phyloP scores from a whole-genome alignment of 2,888 invertebrate genomes.

The Acronicta alni region DNA sequence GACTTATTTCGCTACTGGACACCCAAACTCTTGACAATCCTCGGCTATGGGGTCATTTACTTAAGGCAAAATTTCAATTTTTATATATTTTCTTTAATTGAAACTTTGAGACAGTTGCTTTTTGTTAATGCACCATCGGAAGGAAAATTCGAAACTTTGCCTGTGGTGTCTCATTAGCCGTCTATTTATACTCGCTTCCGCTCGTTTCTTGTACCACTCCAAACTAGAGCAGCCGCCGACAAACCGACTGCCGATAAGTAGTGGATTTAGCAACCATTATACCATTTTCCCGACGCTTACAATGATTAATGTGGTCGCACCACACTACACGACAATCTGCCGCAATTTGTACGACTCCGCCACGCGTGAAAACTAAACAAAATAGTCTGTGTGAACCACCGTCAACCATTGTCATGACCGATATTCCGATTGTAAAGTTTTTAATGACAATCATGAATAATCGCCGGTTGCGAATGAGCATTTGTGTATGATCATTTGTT shows the following conservation, averaged over 20 bases:
- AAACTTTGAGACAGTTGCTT: no score
- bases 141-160: no score
- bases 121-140: no score
- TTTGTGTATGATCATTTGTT: slow-evolving; percentile 48
- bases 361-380: slow-evolving; percentile 63
- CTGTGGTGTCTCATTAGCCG: no score
- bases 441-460: slow-evolving; percentile 58
- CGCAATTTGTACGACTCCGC: slow-evolving; percentile 57
- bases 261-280: slow-evolving; percentile 79
- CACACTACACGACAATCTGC: slow-evolving; percentile 56
- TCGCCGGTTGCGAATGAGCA: slow-evolving; percentile 33
- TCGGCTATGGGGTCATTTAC: no score
- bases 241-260: slow-evolving; percentile 72
- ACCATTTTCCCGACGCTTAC: slow-evolving; percentile 71
- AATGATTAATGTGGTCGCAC: slow-evolving; percentile 75
- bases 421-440: slow-evolving; percentile 48
- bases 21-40: no score
- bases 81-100: no score
- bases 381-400: slow-evolving; percentile 57
- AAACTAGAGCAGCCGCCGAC: slow-evolving; percentile 66
- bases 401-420: slow-evolving; percentile 51
- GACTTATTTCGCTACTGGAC: no score
- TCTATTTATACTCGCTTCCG: slow-evolving; percentile 12
- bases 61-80: no score
- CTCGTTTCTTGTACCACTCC: slow-evolving; percentile 41